Base-by-base conservation (phyloP, 2,113 vertebrate species). In the Corvus hawaiiensis region DNA sequence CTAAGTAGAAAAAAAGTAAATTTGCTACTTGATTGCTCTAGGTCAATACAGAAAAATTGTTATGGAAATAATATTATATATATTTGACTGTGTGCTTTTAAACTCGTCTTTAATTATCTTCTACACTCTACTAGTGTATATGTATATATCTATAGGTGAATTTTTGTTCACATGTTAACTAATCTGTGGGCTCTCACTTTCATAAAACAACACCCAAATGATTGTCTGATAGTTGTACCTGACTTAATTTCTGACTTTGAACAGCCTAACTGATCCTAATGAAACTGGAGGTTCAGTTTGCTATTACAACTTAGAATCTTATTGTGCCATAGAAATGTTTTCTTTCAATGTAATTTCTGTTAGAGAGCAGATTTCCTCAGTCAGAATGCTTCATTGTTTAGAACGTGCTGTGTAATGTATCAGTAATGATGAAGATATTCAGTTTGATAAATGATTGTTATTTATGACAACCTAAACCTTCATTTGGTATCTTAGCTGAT, bases 81-180 rank as follows among this genome's bases (percentile, higher is more conserved):
- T 83, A 39, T 75, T 68, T 77, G 39, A 75, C 24, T 33, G 9
- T 52, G 43, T 43, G 11, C 3, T 81, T 84, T 93, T 54, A 59
- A 72, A 46, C 3, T 44, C 7, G 59, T 9, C 4, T 88, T 81
- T 32, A 63, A 39, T 48, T 39, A 88, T 15, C 13, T 68, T 11
- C 19, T 68, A 12, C 5, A n/a, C 12, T 32, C 0, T 32, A 44
- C 7, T 72, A 48, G 2, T 35, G 3, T 33, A 7, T 32, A 6
- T 81, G 9, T 12, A 4, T 44, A 48, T 44, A 68, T 62, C 41
- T 56, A 69, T 32, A n/a, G 13, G 7, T 72, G 32, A 37, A 7
- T n/a, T 13, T 73, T 12, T 68, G 6, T 20, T 28, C 19, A 56
- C 1, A 27, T 37, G 0, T 35, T 54, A 61, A 21, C 48, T 21